Conservation (phyloP, 2,888 invertebrate species). For the Trilocha varians region DNA sequence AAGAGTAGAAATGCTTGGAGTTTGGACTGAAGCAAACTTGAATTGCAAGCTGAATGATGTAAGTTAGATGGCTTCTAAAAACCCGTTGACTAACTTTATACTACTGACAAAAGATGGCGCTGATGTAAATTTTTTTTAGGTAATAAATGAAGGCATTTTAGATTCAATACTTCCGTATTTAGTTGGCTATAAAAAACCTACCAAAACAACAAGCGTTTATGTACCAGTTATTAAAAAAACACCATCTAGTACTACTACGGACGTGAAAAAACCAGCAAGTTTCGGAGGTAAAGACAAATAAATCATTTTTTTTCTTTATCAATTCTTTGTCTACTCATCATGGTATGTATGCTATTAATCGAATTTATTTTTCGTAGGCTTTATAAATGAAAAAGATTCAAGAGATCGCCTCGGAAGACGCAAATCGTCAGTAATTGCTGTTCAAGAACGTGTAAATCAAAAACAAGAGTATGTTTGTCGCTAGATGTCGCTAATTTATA, state of each 20-base stretch:
- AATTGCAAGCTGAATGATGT: slow-evolving; percentile 69
- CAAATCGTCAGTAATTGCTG: slow-evolving; percentile 55
- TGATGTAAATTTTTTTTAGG: slow-evolving; percentile 59
- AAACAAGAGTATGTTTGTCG: slow-evolving; percentile 62
- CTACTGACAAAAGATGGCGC: slow-evolving; percentile 33
- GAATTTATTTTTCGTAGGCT: slow-evolving; percentile 30
- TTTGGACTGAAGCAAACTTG: slow-evolving; percentile 65
- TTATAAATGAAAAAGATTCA: slow-evolving; percentile 59
- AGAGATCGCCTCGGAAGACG: slow-evolving; percentile 61
- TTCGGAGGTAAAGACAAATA: slow-evolving; percentile 46
- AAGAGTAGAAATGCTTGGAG: slow-evolving; percentile 60
- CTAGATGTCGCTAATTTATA: slow-evolving; percentile 11
- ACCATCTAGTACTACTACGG: slow-evolving; percentile 32
- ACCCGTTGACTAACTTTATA: background rate
- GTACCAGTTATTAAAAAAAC: slow-evolving; percentile 72
- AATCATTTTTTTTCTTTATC: slow-evolving; percentile 2
- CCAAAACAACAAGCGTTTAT: slow-evolving; percentile 67
- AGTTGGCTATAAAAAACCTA: slow-evolving; percentile 68
- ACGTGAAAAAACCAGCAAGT: slow-evolving; percentile 67
- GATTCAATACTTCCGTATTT: slow-evolving; percentile 88
- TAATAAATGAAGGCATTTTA: slow-evolving; percentile 85
- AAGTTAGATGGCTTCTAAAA: slow-evolving; percentile 17
- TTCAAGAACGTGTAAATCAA: slow-evolving; percentile 46
- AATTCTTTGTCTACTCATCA: background rate
- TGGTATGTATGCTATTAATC: background rate